Base-by-base conservation (phyloP, 2,113 vertebrate species). In the Osmerus eperlanus region DNA sequence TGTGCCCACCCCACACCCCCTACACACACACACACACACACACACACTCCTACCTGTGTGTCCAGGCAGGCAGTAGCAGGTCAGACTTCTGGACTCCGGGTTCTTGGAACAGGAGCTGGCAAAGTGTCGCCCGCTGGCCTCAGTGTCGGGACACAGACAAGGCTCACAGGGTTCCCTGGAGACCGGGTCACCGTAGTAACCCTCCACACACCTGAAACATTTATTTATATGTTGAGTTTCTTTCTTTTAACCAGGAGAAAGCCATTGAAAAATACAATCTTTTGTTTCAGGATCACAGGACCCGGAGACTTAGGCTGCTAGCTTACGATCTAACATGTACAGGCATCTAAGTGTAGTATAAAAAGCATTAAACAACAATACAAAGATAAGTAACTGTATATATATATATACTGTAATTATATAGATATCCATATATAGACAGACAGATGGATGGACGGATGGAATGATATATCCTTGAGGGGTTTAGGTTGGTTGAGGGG, bases 101-200 rank as follows among this genome's bases (percentile, higher is more conserved):
- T 93, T 87, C n/a, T 87, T 88, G 70, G 86, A 86, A 77, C 95
- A 98, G 65, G 90, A 93, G 75, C 1, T 80, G 67, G 95, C 95
- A 64, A 96, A 96, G 86, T 93, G 94, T 0, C 72, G 90, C 12
- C 82, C 84, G 52, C 92, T 95, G 12, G 76, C 84, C 77, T 89
- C 83, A 56, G 83, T 0, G 6, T 91, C 92, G 18, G 95, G 95
- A 78, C 95, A 96, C 47, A 79, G 81, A 76, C 96, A 97, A 4
- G 94, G 94, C 55, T 0, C 82, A 75, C 95, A 96, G 54, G 91
- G 76, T 3, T 91, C 82, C 72, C 90, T 75, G 0, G 74, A 81
- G 65, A 78, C 62, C 2, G 94, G 93, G 66, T 94, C 88, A 73
- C 95, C 93, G 67, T 91, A 90, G 83, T 93, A 97, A 76, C 93